phyloP scores from a whole-genome alignment of 1,140 invertebrate species.

The Drosophila sp. region DNA sequence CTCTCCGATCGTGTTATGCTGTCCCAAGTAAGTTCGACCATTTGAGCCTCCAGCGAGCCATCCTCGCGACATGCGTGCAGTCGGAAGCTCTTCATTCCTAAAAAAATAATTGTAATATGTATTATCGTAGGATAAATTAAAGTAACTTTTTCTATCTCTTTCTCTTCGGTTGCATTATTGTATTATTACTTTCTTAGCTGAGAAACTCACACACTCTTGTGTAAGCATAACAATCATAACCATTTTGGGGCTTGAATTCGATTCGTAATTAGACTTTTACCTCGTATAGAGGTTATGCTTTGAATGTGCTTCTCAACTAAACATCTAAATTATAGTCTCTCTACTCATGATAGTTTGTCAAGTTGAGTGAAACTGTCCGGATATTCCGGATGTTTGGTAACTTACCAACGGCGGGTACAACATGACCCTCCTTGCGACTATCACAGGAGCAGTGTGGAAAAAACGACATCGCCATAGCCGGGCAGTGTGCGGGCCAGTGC shows the following conservation, averaged over 20 bases:
- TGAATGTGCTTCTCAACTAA: too few relatives aligned
- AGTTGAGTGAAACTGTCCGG: too few relatives aligned
- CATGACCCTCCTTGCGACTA: constrained; percentile 95
- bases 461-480: constrained; percentile 96
- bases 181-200: neutral
- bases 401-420: constrained; percentile 91
- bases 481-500: constrained; percentile 93
- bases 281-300: too few relatives aligned
- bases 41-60: constrained; percentile 92
- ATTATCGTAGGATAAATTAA: neutral
- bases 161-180: neutral
- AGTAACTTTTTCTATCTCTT: neutral
- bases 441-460: constrained; percentile 98
- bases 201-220: too few relatives aligned
- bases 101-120: neutral
- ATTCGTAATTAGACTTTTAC: too few relatives aligned
- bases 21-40: constrained; percentile 94
- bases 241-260: too few relatives aligned
- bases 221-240: too few relatives aligned
- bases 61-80: constrained; percentile 95
- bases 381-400: too few relatives aligned
- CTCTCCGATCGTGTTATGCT: constrained; percentile 93
- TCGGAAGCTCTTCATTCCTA: constrained; percentile 89
- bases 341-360: too few relatives aligned
- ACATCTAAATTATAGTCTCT: too few relatives aligned